Evolutionary conservation across 2,113 vertebrate species (phyloP).

Genomic region (Athene cunicularia): DNA sequence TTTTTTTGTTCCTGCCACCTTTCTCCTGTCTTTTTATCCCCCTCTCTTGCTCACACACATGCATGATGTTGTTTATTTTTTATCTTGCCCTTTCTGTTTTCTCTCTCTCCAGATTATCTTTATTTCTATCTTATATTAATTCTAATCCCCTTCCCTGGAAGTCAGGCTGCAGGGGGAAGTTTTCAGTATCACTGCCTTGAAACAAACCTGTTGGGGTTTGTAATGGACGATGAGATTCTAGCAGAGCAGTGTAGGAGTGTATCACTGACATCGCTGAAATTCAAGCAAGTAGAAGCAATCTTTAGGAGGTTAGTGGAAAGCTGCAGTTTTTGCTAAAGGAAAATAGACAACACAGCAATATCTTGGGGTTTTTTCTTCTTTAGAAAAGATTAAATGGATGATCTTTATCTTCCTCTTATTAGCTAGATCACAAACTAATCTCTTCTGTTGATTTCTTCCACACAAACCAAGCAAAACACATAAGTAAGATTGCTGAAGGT

Average conservation of each 20-base stretch:
- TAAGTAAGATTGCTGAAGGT: not conserved
- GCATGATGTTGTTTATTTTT: not conserved
- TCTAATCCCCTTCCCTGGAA: not conserved
- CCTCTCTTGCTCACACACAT: not conserved
- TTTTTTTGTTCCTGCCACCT: not conserved
- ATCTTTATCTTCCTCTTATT: slow-evolving; percentile 7
- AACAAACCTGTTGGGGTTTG: not conserved
- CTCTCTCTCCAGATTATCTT: not conserved
- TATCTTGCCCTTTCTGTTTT: not conserved
- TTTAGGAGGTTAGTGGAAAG: not conserved
- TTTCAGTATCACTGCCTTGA: not conserved
- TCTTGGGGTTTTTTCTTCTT: not conserved
- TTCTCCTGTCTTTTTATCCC: not conserved
- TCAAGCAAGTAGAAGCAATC: not conserved
- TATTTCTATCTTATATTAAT: not conserved
- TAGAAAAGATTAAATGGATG: not conserved
- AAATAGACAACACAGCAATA: not conserved
- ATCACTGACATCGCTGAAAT: not conserved
- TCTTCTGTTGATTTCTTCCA: not conserved
- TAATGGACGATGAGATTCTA: not conserved
- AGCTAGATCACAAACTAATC: slow-evolving; percentile 1
- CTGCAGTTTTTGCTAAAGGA: not conserved
- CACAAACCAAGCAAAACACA: slow-evolving; percentile 8
- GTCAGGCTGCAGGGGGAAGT: not conserved
- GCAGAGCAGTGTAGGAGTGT: not conserved